Percentiles rank a stretch among this genome's conserved stretches.
These are phyloP conservation scores for human DNA, from an alignment of 2,113 vertebrate genomes.

Conservation along the genomic window DNA sequence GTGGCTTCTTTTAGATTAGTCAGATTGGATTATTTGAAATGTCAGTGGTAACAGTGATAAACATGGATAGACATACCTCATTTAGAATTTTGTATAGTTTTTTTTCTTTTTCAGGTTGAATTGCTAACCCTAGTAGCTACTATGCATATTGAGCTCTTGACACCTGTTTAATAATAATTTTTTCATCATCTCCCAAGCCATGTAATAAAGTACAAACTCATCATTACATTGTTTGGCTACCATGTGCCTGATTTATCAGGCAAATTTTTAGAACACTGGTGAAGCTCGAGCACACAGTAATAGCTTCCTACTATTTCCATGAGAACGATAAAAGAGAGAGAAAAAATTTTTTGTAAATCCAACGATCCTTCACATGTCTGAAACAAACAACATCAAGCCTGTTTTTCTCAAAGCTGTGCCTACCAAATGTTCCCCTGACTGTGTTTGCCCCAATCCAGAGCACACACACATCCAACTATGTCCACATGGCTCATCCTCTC, in stretches of 20 bases:
- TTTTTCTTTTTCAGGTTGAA: neutral
- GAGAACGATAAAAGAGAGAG: neutral
- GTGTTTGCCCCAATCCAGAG: neutral
- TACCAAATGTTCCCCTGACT: constrained; percentile 34
- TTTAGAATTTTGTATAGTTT: constrained; percentile 28
- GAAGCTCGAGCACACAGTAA: neutral
- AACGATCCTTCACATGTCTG: constrained; percentile 26
- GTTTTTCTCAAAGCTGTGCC: constrained; percentile 35
- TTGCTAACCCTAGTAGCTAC: neutral
- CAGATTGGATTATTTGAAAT: constrained; percentile 17
- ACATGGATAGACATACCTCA: constrained; percentile 1
- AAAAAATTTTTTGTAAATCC: constrained; percentile 3
- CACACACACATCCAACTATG: neutral
- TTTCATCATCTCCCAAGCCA: neutral
- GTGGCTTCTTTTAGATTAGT: neutral
- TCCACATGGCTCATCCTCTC: neutral
- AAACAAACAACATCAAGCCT: constrained; percentile 28
- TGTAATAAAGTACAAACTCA: neutral
- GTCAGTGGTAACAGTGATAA: neutral
- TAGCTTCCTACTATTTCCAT: neutral
- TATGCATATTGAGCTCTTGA: neutral
- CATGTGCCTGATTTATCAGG: constrained; percentile 2
- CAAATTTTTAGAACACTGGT: neutral
- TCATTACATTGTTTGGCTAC: constrained; percentile 8
- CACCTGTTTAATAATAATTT: neutral